These are phyloP conservation scores for Crocodylus rhombifer DNA, from an alignment of 2,797 vertebrate genomes.

Conservation along the genomic window DNA sequence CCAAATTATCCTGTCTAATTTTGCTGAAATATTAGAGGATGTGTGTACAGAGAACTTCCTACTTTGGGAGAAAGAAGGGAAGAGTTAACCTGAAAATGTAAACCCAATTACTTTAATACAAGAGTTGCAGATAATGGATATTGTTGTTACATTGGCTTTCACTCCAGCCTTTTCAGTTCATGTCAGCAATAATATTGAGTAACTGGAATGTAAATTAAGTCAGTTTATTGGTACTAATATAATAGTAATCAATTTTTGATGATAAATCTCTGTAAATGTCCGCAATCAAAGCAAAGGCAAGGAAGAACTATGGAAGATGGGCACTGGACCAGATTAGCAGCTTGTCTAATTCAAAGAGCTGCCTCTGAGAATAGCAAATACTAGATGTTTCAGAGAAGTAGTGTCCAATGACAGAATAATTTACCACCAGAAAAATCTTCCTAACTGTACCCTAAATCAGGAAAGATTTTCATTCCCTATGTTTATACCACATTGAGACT, in stretches of 20 bases:
- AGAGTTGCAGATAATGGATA: not conserved
- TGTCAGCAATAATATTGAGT: not conserved
- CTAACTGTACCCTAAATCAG: not conserved
- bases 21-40: not conserved
- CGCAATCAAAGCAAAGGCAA: not conserved
- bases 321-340: rapidly evolving
- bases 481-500: not conserved
- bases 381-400: not conserved
- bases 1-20: not conserved
- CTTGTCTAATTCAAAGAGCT: not conserved
- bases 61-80: not conserved
- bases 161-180: not conserved
- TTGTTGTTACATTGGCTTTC: not conserved
- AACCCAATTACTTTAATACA: not conserved
- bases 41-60: not conserved
- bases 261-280: not conserved
- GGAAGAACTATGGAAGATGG: not conserved
- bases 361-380: not conserved
- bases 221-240: not conserved
- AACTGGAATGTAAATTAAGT: not conserved
- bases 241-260: not conserved
- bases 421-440: not conserved
- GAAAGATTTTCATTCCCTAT: not conserved
- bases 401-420: not conserved
- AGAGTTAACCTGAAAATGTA: not conserved